A percentile compares a stretch with the other conserved stretches of the same genome.
phyloP scores from a whole-genome alignment of 2,888 invertebrate genomes.

The Drosophila engyochracea region DNA sequence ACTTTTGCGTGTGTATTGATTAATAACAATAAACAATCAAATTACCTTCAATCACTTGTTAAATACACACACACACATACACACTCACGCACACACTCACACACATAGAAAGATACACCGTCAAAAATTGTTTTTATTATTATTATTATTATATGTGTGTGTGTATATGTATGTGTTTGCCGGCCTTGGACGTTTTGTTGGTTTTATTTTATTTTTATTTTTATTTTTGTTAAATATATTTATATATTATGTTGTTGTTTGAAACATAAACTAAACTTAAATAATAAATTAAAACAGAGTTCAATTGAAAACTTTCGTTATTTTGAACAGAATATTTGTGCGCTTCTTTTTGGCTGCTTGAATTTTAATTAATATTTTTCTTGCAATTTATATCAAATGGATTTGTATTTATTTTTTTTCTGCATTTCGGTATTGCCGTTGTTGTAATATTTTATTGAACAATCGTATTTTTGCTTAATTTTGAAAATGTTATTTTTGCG shows the following conservation, averaged over 20 bases:
- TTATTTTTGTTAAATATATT: constrained; percentile 1
- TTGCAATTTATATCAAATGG: constrained; percentile 34
- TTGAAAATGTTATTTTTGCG: constrained; percentile 17
- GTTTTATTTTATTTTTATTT: constrained; percentile 3
- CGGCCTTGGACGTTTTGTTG: constrained; percentile 51
- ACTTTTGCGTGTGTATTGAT: constrained; percentile 28
- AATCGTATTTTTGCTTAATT: constrained; percentile 17
- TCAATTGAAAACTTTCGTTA: constrained; percentile 41
- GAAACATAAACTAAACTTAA: constrained; percentile 66
- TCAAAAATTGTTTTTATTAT: constrained; percentile 28
- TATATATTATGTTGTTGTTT: constrained; percentile 15
- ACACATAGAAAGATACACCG: constrained; percentile 21
- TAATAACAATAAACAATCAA: constrained; percentile 53
- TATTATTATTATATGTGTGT: constrained; percentile 7
- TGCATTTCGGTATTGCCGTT: constrained; percentile 49
- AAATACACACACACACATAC: constrained; percentile 43
- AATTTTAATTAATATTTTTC: constrained; percentile 46
- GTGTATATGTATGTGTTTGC: constrained; percentile 42
- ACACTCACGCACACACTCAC: constrained; percentile 16
- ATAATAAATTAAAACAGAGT: constrained; percentile 64
- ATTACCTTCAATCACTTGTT: constrained; percentile 74
- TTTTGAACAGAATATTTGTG: constrained; percentile 35
- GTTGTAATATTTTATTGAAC: neutral
- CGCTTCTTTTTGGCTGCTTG: constrained; percentile 23
- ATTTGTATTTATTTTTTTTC: constrained; percentile 33